Evolutionary conservation across 1,140 invertebrate genomes (phyloP).

Genomic region (Drosophila tristis): DNA sequence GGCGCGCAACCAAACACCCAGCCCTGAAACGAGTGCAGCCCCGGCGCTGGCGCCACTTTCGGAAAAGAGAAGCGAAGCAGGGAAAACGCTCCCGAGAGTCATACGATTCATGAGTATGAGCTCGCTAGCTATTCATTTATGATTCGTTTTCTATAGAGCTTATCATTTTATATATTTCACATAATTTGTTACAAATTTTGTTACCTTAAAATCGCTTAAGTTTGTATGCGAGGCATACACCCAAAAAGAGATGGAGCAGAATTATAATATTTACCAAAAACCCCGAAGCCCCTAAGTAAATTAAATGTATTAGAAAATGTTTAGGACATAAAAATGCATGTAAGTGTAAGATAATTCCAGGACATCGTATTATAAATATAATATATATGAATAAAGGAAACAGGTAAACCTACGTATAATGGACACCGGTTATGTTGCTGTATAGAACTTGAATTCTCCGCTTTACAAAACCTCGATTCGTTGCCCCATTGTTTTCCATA

Average conservation of each 20-base stretch:
- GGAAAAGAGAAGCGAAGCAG: slow-evolving; percentile 30
- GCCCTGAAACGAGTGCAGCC: slow-evolving; percentile 1
- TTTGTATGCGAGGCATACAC: slow-evolving; percentile 4
- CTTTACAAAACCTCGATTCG: slow-evolving; percentile 18
- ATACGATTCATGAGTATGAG: slow-evolving; percentile 32
- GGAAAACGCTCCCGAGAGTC: slow-evolving; percentile 26
- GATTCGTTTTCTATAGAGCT: slow-evolving; percentile 3
- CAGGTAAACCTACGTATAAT: slow-evolving; percentile 12
- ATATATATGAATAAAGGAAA: slow-evolving; percentile 26
- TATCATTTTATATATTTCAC: slow-evolving; percentile 12
- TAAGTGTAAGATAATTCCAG: slow-evolving; percentile 70
- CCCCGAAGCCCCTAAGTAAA: slow-evolving; percentile 45
- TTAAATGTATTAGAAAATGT: slow-evolving; percentile 82
- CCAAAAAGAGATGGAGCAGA: not conserved
- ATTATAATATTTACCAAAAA: slow-evolving; percentile 17
- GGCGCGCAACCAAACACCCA: slow-evolving; percentile 2
- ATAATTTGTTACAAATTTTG: not conserved
- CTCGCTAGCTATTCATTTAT: slow-evolving; percentile 20
- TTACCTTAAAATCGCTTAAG: slow-evolving; percentile 1
- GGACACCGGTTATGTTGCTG: slow-evolving; percentile 45
- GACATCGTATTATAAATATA: slow-evolving; percentile 20
- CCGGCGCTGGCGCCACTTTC: slow-evolving; percentile 62
- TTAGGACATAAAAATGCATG: slow-evolving; percentile 64
- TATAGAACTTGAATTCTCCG: slow-evolving; percentile 37
- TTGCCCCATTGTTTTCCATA: slow-evolving; percentile 35